Percentiles rank a stretch among this genome's conserved stretches.
These are phyloP conservation scores for Dicroscelio sp. DNA, from an alignment of 2,888 invertebrate genomes.

Conservation along the genomic window DNA sequence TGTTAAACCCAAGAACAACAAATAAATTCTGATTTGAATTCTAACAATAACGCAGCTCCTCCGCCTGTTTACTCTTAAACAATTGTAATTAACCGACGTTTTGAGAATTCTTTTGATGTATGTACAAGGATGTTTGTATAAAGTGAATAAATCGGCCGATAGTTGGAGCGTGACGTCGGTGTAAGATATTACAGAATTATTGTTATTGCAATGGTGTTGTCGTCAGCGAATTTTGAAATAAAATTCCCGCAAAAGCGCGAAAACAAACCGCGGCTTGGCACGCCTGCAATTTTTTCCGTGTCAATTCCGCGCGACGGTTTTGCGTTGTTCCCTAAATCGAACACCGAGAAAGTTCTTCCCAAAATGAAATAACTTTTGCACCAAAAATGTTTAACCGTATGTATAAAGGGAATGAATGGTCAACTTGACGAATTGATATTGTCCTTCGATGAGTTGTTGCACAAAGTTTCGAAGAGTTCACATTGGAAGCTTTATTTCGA, in stretches of 20 bases:
- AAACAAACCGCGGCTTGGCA: too few species aligned
- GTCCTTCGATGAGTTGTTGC: constrained; percentile 63
- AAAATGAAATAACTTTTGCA: constrained; percentile 83
- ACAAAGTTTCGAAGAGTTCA: constrained; percentile 58
- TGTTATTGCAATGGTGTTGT: constrained; percentile 52
- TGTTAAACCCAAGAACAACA: too few species aligned
- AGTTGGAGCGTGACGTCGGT: constrained; percentile 52
- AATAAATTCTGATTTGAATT: too few species aligned
- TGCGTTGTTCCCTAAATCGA: constrained; percentile 2
- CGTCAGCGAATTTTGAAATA: constrained; percentile 36
- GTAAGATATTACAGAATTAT: constrained; percentile 45
- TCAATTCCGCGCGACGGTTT: too few species aligned
- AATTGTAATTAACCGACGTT: neutral
- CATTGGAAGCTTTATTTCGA: constrained; percentile 10
- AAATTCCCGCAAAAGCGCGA: too few species aligned
- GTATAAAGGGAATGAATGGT: constrained; percentile 71
- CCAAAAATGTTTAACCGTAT: constrained; percentile 74
- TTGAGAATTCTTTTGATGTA: constrained; percentile 53
- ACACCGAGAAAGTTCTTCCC: constrained; percentile 83
- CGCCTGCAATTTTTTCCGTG: too few species aligned
- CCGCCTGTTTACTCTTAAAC: neutral
- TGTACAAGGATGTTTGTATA: constrained; percentile 71
- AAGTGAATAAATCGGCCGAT: constrained; percentile 57
- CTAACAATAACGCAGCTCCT: too few species aligned
- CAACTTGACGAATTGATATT: constrained; percentile 55